Evolutionary conservation across 1,140 invertebrate genomes (phyloP).

Genomic region (Carposina sasakii): DNA sequence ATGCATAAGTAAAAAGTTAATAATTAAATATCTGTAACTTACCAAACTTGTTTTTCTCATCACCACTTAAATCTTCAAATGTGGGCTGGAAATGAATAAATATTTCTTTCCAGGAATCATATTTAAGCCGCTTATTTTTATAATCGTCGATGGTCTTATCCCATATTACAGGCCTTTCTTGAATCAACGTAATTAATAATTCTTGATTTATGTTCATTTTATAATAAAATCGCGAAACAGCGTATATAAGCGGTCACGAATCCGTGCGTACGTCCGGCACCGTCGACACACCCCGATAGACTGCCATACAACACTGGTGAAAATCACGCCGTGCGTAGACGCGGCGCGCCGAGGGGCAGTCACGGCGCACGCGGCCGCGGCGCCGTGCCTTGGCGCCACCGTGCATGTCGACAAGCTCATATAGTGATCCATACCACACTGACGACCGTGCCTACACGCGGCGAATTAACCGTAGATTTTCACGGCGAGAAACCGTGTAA

Average conservation of each 20-base stretch:
- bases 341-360: slow-evolving; percentile 25
- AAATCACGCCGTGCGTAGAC: slow-evolving; percentile 24
- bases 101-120: slow-evolving; percentile 25
- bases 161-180: slow-evolving; percentile 24
- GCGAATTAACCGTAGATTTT: slow-evolving; percentile 31
- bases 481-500: slow-evolving; percentile 25
- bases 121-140: slow-evolving; percentile 24
- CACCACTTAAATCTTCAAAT: slow-evolving; percentile 21
- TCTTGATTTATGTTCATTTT: slow-evolving; percentile 25
- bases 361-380: slow-evolving; percentile 18
- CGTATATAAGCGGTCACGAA: slow-evolving; percentile 21
- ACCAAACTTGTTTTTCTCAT: slow-evolving; percentile 12
- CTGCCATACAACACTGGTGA: slow-evolving; percentile 26
- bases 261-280: slow-evolving; percentile 15
- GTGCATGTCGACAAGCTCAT: slow-evolving; percentile 23
- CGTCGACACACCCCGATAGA: slow-evolving; percentile 25
- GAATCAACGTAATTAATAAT: slow-evolving; percentile 24
- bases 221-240: slow-evolving; percentile 11
- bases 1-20: slow-evolving; percentile 20
- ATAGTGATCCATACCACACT: slow-evolving; percentile 29
- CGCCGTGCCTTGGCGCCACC: slow-evolving; percentile 14
- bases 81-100: slow-evolving; percentile 22
- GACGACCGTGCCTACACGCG: slow-evolving; percentile 29
- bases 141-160: slow-evolving; percentile 23
- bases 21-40: slow-evolving; percentile 17